phyloP scores from a whole-genome alignment of 2,888 invertebrate species.

The Drosophila percnosoma region DNA sequence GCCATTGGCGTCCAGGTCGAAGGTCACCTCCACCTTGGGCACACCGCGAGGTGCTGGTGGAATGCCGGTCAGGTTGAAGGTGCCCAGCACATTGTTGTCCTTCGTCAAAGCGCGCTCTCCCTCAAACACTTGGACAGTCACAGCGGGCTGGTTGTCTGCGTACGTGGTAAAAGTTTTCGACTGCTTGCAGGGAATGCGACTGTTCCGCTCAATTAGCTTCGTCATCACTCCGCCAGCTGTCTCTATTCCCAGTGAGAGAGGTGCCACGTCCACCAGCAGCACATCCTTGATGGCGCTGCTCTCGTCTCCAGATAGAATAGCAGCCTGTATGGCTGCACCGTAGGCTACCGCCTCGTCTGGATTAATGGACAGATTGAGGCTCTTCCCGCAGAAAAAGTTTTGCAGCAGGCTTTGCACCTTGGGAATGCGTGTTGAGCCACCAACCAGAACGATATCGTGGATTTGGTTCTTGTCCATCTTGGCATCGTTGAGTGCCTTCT shows the following conservation, averaged over 20 bases:
- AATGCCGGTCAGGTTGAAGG: constrained; percentile 97
- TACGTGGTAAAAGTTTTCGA: constrained; percentile 92
- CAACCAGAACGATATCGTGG: constrained; percentile 92
- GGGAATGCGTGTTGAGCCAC: constrained; percentile 92
- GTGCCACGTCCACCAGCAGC: constrained; percentile 89
- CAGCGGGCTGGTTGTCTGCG: constrained; percentile 92
- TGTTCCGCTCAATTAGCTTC: constrained; percentile 90
- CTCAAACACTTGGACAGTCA: constrained; percentile 90
- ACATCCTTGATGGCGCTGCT: constrained; percentile 91
- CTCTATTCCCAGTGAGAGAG: constrained; percentile 90
- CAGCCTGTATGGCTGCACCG: constrained; percentile 91
- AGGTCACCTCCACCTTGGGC: constrained; percentile 94
- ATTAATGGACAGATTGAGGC: constrained; percentile 91
- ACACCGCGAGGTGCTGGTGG: constrained; percentile 97
- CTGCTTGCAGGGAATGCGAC: constrained; percentile 90
- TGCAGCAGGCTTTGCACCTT: constrained; percentile 91
- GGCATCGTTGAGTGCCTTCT: constrained; percentile 91
- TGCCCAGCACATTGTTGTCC: constrained; percentile 97
- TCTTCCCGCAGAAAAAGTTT: constrained; percentile 91
- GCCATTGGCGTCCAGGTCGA: constrained; percentile 95
- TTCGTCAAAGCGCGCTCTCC: constrained; percentile 95
- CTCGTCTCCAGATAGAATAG: constrained; percentile 88
- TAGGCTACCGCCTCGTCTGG: constrained; percentile 93
- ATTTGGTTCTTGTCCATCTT: constrained; percentile 91
- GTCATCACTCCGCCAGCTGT: constrained; percentile 94